Evolutionary conservation across 1,140 invertebrate species (phyloP).

Genomic region (Cydia splendana): DNA sequence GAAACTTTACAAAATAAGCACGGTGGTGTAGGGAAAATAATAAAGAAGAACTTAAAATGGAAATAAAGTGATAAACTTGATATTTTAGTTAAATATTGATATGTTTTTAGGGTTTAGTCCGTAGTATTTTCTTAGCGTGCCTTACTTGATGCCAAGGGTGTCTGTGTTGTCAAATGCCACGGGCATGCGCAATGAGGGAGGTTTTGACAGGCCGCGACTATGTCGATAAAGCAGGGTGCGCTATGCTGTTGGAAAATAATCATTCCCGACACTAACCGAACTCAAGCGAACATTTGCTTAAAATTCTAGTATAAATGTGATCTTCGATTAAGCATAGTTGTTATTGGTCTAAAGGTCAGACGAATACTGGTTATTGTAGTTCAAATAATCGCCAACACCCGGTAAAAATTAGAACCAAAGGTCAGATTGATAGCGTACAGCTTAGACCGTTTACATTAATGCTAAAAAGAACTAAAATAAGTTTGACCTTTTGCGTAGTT

Average conservation of each 20-base stretch:
- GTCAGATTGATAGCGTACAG: not conserved
- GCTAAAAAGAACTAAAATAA: not conserved
- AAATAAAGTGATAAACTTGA: not conserved
- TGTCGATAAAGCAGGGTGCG: conserved; percentile 64
- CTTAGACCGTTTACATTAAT: not conserved
- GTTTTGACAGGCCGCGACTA: conserved; percentile 46
- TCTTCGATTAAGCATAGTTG: not conserved
- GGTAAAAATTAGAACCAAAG: not conserved
- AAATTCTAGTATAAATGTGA: not conserved
- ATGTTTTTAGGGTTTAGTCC: conserved; percentile 55
- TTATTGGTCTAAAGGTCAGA: not conserved
- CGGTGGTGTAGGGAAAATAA: not conserved
- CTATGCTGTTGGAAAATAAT: not conserved
- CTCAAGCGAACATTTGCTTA: not conserved
- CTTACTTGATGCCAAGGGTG: conserved; percentile 42
- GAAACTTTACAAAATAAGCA: not conserved
- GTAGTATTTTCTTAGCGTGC: conserved; percentile 63
- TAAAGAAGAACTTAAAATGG: not conserved
- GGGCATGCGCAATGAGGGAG: conserved; percentile 59
- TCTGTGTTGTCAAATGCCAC: conserved; percentile 58
- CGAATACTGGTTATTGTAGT: not conserved
- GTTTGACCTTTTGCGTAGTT: not conserved
- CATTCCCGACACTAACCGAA: not conserved
- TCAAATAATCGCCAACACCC: not conserved
- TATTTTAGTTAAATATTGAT: conserved; percentile 42